These are phyloP conservation scores for Atractosteus spatula DNA, from an alignment of 2,113 vertebrate species.

Conservation along the genomic window DNA sequence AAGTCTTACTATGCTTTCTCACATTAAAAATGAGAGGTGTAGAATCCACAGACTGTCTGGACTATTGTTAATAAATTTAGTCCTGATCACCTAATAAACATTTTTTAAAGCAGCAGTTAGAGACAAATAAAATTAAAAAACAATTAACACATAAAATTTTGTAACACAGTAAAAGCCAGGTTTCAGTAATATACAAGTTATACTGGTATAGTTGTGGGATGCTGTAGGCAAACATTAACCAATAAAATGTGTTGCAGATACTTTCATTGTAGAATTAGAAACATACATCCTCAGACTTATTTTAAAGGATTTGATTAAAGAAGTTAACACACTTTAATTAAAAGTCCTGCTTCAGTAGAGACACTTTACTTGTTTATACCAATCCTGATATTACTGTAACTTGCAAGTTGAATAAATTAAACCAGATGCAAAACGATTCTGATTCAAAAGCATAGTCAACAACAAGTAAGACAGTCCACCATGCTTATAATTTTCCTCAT, in stretches of 20 bases:
- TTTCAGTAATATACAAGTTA: slow-evolving; percentile 1
- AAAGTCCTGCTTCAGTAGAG: too few species aligned
- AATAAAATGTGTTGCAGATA: slow-evolving; percentile 4
- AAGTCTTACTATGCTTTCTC: slow-evolving; percentile 1
- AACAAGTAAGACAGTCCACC: slow-evolving; percentile 3
- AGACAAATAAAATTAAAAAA: neutral
- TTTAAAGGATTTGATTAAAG: too few species aligned
- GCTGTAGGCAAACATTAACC: neutral
- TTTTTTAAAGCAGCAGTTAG: neutral
- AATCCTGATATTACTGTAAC: too few species aligned
- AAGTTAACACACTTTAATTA: too few species aligned
- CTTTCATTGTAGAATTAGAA: neutral
- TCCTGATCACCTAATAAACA: slow-evolving; percentile 8
- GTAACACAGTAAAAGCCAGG: neutral
- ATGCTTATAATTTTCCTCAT: slow-evolving; percentile 8
- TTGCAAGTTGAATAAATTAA: neutral
- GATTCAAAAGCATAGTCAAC: slow-evolving; percentile 20
- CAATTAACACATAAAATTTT: neutral
- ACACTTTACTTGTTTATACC: too few species aligned
- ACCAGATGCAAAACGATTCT: too few species aligned
- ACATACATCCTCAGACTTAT: too few species aligned
- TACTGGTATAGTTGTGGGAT: neutral
- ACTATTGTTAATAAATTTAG: slow-evolving; percentile 5
- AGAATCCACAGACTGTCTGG: slow-evolving; percentile 2
- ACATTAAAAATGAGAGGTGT: neutral